Evolutionary conservation across 2,797 vertebrate genomes (phyloP).

Genomic region (Arnoldichthys spilopterus): DNA sequence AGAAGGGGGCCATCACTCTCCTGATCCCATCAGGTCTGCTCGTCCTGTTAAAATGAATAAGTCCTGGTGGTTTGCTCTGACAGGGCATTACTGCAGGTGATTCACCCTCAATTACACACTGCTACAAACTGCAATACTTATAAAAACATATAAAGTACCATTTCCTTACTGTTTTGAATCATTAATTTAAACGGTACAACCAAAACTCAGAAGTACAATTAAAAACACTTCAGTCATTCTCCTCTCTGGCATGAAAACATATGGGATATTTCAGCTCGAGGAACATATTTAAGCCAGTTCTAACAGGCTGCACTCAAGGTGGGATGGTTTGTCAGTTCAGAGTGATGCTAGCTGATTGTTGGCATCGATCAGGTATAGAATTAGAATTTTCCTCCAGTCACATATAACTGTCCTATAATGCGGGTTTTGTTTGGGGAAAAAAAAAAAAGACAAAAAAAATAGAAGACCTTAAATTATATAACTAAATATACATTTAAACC

Average conservation of each 20-base stretch:
- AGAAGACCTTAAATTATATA: no score
- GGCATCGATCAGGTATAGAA: no score
- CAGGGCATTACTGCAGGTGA: constrained; percentile 75
- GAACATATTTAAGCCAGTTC: not conserved
- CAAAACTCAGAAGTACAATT: constrained; percentile 3
- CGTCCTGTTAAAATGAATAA: constrained; percentile 67
- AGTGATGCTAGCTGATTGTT: no score
- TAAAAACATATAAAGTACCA: constrained; percentile 74
- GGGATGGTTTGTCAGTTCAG: no score
- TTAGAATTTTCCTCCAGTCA: no score
- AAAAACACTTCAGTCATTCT: not conserved
- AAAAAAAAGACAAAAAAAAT: not conserved
- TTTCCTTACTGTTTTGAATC: constrained; percentile 76
- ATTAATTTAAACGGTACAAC: constrained; percentile 56
- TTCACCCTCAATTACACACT: constrained; percentile 80
- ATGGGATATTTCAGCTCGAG: not conserved
- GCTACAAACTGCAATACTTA: constrained; percentile 76
- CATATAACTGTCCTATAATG: no score
- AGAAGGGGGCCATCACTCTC: constrained; percentile 24
- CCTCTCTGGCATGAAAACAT: not conserved
- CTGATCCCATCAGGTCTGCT: constrained; percentile 58
- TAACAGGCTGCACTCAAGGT: not conserved
- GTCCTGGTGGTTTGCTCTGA: constrained; percentile 71
- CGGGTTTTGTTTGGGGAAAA: no score
- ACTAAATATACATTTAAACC: no score